Conservation (phyloP, 2,888 invertebrate genomes). For the Conus canariensis region DNA sequence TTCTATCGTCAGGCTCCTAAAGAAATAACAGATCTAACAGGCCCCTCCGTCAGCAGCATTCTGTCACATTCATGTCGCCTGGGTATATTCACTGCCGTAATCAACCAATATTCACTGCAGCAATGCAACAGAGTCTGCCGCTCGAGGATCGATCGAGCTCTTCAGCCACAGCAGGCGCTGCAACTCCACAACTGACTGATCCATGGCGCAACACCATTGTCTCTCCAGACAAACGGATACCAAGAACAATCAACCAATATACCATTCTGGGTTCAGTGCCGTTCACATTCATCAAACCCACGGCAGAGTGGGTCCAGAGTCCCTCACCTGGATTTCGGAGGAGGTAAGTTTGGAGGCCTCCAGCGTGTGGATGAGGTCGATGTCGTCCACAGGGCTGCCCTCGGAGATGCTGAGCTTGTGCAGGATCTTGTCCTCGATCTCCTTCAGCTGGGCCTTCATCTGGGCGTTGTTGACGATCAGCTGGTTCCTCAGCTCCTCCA, state of each 20-base stretch:
- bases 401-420: slow-evolving; percentile 80
- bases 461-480: slow-evolving; percentile 87
- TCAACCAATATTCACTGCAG: too few species aligned
- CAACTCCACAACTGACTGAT: too few species aligned
- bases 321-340: slow-evolving; percentile 76
- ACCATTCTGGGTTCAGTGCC: neutral
- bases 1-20: too few species aligned
- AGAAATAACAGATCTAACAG: too few species aligned
- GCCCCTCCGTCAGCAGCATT: too few species aligned
- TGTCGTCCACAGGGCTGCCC: slow-evolving; percentile 88
- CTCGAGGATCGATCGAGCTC: too few species aligned
- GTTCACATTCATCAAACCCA: neutral
- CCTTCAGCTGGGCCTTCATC: slow-evolving; percentile 87
- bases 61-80: too few species aligned
- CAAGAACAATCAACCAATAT: neutral
- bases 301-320: neutral
- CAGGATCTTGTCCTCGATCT: slow-evolving; percentile 81
- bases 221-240: too few species aligned
- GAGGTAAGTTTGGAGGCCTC: slow-evolving; percentile 79
- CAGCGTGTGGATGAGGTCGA: slow-evolving; percentile 86
- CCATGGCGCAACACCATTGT: too few species aligned
- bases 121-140: too few species aligned
- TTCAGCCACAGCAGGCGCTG: too few species aligned
- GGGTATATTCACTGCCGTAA: too few species aligned
- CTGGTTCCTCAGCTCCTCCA: slow-evolving; percentile 80